Evolutionary conservation across 2,888 invertebrate genomes (phyloP).

Genomic region (Clistopyga incitator): DNA sequence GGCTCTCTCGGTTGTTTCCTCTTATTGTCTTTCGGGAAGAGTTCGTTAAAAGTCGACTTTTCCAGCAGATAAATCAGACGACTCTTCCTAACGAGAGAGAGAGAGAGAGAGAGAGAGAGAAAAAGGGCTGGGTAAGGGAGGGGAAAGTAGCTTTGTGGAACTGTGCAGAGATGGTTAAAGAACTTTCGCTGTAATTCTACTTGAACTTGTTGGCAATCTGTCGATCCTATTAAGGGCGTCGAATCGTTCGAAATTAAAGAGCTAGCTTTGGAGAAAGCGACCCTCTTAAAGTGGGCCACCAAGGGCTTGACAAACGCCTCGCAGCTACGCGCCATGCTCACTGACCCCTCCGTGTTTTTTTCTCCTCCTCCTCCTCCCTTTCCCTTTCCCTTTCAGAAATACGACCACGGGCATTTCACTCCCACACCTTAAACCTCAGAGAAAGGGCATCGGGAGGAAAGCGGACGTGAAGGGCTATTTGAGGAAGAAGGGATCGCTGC

Average conservation of each 20-base stretch:
- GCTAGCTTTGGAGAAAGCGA: slow-evolving; percentile 41
- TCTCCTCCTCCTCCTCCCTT: slow-evolving; percentile 55
- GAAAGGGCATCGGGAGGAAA: slow-evolving; percentile 58
- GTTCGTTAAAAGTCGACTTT: slow-evolving; percentile 63
- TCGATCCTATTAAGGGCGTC: slow-evolving; percentile 69
- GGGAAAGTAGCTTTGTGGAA: neutral
- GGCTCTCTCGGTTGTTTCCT: slow-evolving; percentile 27
- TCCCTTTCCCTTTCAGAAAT: slow-evolving; percentile 46
- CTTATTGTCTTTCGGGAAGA: slow-evolving; percentile 33
- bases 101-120: neutral
- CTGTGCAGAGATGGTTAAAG: slow-evolving; percentile 30
- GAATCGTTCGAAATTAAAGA: slow-evolving; percentile 67
- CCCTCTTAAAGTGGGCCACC: slow-evolving; percentile 59
- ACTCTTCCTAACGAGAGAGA: slow-evolving; percentile 23
- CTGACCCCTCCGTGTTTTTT: slow-evolving; percentile 51
- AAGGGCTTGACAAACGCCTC: slow-evolving; percentile 70
- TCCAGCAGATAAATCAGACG: slow-evolving; percentile 48
- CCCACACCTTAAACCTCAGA: slow-evolving; percentile 39
- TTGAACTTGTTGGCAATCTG: slow-evolving; percentile 69
- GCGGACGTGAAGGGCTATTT: slow-evolving; percentile 75
- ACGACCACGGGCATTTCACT: slow-evolving; percentile 53
- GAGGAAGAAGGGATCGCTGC: slow-evolving; percentile 75
- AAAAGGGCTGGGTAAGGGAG: too few species aligned
- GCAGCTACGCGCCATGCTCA: slow-evolving; percentile 37
- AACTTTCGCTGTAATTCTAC: slow-evolving; percentile 65